A percentile compares a stretch with the other conserved stretches of the same genome.
Conservation (phyloP, 2,797 vertebrate species). For the Pangasius macronema region DNA sequence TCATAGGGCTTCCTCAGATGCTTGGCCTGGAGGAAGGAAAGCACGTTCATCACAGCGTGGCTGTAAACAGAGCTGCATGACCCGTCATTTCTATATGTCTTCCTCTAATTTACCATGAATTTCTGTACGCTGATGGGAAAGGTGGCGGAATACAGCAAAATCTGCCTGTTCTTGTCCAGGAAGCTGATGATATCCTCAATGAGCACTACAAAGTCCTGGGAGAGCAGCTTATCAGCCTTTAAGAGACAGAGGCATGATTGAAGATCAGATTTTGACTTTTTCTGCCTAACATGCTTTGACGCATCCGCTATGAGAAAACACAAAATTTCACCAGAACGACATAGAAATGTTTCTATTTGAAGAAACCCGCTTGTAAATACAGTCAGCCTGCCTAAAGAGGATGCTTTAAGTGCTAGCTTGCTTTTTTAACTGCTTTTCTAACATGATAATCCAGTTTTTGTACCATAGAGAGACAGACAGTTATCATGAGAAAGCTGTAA, state of each 20-base stretch:
- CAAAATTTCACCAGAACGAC: not conserved
- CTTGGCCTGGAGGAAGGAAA: conserved; percentile 63
- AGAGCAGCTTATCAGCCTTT: conserved; percentile 83
- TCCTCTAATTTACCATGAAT: conserved; percentile 74
- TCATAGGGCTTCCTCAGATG: conserved; percentile 56
- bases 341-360: not conserved
- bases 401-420: not conserved
- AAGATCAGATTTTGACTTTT: not conserved
- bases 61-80: not conserved
- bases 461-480: not conserved
- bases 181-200: conserved; percentile 83
- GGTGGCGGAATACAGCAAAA: conserved; percentile 82
- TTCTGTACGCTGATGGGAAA: conserved; percentile 83
- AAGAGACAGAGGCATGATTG: not conserved
- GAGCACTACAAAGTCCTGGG: conserved; percentile 82
- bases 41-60: not conserved
- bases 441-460: not conserved
- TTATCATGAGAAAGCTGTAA: not conserved
- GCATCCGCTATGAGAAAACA: not conserved
- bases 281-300: not conserved
- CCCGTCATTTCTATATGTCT: rapidly evolving
- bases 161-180: conserved; percentile 80
- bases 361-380: not conserved
- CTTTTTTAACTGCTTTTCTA: not conserved
- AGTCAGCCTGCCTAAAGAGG: not conserved